Conservation (phyloP, 2,113 vertebrate genomes). For the Zonotrichia leucophrys region DNA sequence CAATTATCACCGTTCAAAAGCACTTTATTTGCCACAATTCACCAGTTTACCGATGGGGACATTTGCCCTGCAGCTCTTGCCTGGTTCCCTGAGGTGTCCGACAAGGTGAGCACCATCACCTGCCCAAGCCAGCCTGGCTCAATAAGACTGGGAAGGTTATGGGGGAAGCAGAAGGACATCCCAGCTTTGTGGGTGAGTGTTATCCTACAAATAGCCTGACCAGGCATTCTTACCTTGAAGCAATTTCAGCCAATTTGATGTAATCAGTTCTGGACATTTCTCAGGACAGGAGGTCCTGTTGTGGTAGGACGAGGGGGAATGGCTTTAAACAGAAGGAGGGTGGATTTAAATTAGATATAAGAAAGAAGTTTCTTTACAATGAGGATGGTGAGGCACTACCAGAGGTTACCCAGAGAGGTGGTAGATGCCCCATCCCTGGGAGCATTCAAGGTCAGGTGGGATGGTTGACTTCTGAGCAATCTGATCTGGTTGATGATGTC, state of each 20-base stretch:
- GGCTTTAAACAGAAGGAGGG: neutral
- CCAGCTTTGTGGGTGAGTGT: neutral
- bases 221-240: neutral
- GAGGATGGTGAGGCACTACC: neutral
- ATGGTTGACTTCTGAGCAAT: neutral
- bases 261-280: neutral
- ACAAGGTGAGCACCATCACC: neutral
- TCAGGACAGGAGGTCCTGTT: neutral
- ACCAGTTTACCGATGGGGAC: accelerated
- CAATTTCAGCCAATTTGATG: accelerated
- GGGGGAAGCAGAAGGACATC: neutral
- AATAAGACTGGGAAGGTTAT: neutral
- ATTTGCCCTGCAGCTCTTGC: neutral
- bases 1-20: neutral
- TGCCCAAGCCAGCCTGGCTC: neutral
- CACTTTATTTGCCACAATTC: neutral
- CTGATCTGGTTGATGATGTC: neutral
- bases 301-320: neutral
- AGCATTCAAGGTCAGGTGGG: neutral
- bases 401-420: neutral
- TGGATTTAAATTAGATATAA: neutral
- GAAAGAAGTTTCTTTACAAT: neutral
- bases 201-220: neutral
- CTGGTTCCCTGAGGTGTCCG: neutral
- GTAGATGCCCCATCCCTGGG: neutral